Conservation (phyloP, 2,797 vertebrate species). For the Falco rusticolus region DNA sequence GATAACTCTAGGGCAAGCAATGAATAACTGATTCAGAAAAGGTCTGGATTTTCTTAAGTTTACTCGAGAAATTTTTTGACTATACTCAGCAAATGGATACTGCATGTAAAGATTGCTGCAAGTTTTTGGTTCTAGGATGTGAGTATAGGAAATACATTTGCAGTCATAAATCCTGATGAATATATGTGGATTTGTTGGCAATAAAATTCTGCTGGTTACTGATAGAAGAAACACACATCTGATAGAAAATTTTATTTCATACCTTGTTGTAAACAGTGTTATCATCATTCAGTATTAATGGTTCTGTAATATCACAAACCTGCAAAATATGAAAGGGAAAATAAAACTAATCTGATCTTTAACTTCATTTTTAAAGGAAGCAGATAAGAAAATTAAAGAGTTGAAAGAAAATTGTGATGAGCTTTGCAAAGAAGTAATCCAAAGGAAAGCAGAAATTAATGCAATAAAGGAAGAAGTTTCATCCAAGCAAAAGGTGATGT, state of each 20-base stretch:
- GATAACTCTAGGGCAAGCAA: background rate
- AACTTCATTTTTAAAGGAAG: conserved; percentile 77
- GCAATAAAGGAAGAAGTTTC: conserved; percentile 83
- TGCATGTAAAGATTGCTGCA: background rate
- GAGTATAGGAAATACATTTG: background rate
- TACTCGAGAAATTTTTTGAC: background rate
- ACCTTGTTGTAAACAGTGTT: background rate
- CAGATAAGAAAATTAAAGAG: conserved; percentile 75
- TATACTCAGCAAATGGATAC: background rate
- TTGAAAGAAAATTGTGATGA: conserved; percentile 86
- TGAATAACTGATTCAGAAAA: background rate
- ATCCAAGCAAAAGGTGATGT: conserved; percentile 75
- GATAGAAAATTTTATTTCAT: background rate
- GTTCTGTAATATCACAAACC: background rate
- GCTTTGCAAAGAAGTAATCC: conserved; percentile 84
- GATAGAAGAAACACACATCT: background rate
- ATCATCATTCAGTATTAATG: background rate
- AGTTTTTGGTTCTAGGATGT: background rate
- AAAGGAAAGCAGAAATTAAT: conserved; percentile 85
- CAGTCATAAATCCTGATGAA: background rate
- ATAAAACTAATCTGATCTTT: background rate
- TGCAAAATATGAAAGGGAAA: background rate
- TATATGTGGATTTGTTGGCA: background rate
- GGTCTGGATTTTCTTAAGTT: background rate
- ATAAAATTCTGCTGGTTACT: background rate